A percentile compares a stretch with the other conserved stretches of the same genome.
phyloP scores from a whole-genome alignment of 2,888 invertebrate species.

The Carabus problematicus region DNA sequence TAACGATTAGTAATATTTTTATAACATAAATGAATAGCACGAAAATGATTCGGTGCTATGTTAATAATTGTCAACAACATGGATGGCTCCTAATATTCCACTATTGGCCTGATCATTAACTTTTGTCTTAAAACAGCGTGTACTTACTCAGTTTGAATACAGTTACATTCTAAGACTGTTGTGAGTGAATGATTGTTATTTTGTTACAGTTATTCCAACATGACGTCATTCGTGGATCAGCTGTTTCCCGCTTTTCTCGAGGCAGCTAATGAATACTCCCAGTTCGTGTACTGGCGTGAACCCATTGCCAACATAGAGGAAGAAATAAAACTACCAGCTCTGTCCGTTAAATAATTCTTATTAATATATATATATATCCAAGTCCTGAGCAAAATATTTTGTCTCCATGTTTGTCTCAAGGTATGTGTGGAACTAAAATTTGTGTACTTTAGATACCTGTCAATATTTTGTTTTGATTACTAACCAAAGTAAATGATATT shows the following conservation, averaged over 20 bases:
- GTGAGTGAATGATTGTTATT: slow-evolving; percentile 43
- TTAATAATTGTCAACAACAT: too few relatives aligned
- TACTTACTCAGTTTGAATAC: not conserved
- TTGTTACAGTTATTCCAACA: slow-evolving; percentile 85
- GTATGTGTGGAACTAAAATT: slow-evolving; percentile 3
- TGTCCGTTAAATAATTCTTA: slow-evolving; percentile 29
- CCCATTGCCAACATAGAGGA: slow-evolving; percentile 70
- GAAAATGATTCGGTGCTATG: too few relatives aligned
- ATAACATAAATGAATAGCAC: too few relatives aligned
- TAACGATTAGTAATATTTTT: too few relatives aligned
- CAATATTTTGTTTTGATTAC: slow-evolving; percentile 6
- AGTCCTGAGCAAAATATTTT: too few relatives aligned
- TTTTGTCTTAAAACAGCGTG: not conserved
- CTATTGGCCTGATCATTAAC: not conserved
- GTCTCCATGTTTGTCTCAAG: not conserved
- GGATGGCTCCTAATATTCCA: too few relatives aligned
- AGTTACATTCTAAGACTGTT: not conserved
- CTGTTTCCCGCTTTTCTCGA: slow-evolving; percentile 87
- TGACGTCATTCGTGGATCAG: slow-evolving; percentile 94
- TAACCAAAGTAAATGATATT: slow-evolving; percentile 30
- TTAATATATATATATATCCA: not conserved
- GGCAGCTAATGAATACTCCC: slow-evolving; percentile 76
- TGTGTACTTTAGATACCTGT: slow-evolving; percentile 12
- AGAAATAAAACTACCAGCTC: slow-evolving; percentile 28
- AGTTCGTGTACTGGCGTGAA: slow-evolving; percentile 93